Evolutionary conservation across 2,888 invertebrate species (phyloP).

Genomic region (Abscondita cerata): DNA sequence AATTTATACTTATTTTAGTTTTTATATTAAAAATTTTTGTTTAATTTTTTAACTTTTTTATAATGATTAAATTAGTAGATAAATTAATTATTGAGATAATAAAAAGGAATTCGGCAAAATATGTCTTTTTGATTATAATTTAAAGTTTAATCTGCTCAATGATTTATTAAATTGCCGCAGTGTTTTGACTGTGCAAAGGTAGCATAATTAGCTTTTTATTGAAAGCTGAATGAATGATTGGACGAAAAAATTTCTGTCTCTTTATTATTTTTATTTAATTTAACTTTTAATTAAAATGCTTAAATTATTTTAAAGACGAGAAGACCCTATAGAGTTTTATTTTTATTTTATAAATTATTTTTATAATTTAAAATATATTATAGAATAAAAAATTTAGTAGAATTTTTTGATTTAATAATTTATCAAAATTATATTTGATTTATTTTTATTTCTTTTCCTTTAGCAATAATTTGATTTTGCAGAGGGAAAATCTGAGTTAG

Average conservation of each 20-base stretch:
- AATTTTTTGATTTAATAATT: too few species aligned
- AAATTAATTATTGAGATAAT: constrained; percentile 50
- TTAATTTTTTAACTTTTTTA: constrained; percentile 59
- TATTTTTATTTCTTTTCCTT: background rate
- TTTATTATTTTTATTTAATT: constrained; percentile 62
- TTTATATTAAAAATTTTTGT: constrained; percentile 57
- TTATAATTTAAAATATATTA: constrained; percentile 53
- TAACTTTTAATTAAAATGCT: constrained; percentile 71
- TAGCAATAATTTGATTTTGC: constrained; percentile 71
- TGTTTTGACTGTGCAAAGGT: constrained; percentile 76
- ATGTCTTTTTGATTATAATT: constrained; percentile 66
- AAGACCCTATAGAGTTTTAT: constrained; percentile 78
- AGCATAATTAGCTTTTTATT: constrained; percentile 70
- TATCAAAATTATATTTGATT: background rate
- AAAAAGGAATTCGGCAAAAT: constrained; percentile 71
- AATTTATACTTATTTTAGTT: constrained; percentile 57
- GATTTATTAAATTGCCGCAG: constrained; percentile 78
- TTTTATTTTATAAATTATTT: constrained; percentile 52
- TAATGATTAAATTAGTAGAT: constrained; percentile 68
- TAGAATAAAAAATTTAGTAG: constrained; percentile 28
- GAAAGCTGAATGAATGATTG: constrained; percentile 79
- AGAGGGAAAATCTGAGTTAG: constrained; percentile 79
- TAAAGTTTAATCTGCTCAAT: constrained; percentile 69
- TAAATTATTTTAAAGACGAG: constrained; percentile 73
- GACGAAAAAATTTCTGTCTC: constrained; percentile 70